Evolutionary conservation across 2,888 invertebrate species (phyloP).

Genomic region (Cephalotes varians): DNA sequence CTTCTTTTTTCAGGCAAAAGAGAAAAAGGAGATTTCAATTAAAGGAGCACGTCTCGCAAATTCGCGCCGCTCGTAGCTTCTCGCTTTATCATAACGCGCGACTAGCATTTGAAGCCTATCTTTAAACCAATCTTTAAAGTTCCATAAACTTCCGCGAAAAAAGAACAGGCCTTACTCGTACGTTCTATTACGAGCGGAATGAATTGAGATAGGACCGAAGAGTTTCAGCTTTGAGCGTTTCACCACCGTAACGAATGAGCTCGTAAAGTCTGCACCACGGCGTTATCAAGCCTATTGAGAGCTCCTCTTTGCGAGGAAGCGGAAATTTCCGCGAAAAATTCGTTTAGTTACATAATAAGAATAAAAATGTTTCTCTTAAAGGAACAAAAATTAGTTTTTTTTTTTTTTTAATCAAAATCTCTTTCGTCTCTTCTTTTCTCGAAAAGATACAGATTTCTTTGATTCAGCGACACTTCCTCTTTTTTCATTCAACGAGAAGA

Average conservation of each 20-base stretch:
- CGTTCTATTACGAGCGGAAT: constrained; percentile 55
- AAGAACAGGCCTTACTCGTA: constrained; percentile 59
- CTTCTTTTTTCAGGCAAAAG: not conserved
- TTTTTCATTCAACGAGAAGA: no score
- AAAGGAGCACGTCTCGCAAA: constrained; percentile 50
- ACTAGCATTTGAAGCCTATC: constrained; percentile 59
- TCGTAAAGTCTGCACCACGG: constrained; percentile 42
- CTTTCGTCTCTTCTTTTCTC: not conserved
- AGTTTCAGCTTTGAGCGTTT: constrained; percentile 29
- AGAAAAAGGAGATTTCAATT: constrained; percentile 13
- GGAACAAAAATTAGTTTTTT: not conserved
- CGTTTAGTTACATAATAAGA: not conserved
- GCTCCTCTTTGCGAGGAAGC: constrained; percentile 8
- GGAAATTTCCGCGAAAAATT: constrained; percentile 4
- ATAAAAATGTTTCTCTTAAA: not conserved
- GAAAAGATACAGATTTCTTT: not conserved
- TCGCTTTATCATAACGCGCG: constrained; percentile 65
- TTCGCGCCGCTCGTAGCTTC: constrained; percentile 55
- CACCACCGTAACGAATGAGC: constrained; percentile 47
- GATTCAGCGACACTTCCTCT: no score
- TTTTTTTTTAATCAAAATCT: not conserved
- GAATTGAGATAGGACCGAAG: constrained; percentile 35
- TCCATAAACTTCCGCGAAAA: constrained; percentile 69
- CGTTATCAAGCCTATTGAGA: constrained; percentile 19
- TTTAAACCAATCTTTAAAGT: constrained; percentile 72